Evolutionary conservation across 2,113 vertebrate species (phyloP).

Genomic region (Hemiscyllium ocellatum): DNA sequence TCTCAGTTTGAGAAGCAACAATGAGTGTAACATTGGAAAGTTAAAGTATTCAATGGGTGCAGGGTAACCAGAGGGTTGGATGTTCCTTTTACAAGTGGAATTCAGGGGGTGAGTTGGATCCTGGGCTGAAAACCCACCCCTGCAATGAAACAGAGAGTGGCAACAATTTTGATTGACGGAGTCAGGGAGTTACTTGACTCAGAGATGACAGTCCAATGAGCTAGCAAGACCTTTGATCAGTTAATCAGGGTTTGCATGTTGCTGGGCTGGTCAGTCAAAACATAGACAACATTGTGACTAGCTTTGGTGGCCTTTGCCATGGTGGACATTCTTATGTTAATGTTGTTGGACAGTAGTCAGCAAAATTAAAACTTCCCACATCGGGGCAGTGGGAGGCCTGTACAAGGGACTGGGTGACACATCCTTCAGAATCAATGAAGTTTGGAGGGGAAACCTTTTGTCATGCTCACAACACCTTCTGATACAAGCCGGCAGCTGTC

Average conservation of each 20-base stretch:
- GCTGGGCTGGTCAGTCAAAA: neutral
- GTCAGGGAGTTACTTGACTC: neutral
- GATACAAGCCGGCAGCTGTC: neutral
- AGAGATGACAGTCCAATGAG: neutral
- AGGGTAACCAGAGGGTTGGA: neutral
- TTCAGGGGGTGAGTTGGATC: neutral
- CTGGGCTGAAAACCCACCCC: neutral
- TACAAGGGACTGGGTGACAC: neutral
- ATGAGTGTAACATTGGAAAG: too few species aligned
- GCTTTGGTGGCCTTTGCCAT: neutral
- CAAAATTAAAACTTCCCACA: neutral
- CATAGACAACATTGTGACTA: neutral
- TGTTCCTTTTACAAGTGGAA: neutral
- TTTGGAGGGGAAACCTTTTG: neutral
- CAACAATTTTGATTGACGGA: too few species aligned
- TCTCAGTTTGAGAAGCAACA: neutral
- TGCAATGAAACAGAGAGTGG: too few species aligned
- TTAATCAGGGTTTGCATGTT: too few species aligned
- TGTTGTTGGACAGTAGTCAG: neutral
- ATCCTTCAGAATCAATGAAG: neutral
- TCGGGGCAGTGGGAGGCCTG: neutral
- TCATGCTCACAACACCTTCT: neutral
- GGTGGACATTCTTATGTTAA: neutral
- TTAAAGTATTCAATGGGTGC: neutral
- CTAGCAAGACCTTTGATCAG: neutral